Percentiles rank a stretch among this genome's conserved stretches.
phyloP scores from a whole-genome alignment of 2,113 vertebrate genomes.

The Rhinoderma darwinii region DNA sequence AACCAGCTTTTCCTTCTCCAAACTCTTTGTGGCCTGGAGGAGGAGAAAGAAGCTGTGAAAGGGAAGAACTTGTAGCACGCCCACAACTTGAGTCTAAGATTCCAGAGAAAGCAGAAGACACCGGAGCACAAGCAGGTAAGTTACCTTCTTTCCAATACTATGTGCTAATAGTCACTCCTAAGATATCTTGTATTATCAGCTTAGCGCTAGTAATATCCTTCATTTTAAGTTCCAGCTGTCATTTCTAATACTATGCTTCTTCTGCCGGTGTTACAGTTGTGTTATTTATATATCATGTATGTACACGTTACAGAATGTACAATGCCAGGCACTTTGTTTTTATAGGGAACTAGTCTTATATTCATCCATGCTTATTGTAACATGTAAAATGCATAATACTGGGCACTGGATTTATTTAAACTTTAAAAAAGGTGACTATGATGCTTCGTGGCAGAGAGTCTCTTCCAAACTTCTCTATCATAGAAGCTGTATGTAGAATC shows the following conservation, averaged over 20 bases:
- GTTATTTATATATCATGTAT: background rate
- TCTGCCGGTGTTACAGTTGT: no score
- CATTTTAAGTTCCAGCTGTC: background rate
- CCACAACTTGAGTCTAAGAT: slow-evolving; percentile 17
- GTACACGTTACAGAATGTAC: background rate
- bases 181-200: background rate
- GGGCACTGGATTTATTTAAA: no score
- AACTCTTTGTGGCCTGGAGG: slow-evolving; percentile 2
- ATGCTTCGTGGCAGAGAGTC: no score
- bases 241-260: background rate
- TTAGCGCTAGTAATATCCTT: background rate
- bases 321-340: background rate
- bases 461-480: no score
- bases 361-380: background rate
- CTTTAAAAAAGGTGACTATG: no score
- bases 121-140: background rate
- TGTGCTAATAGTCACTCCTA: background rate
- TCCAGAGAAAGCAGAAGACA: background rate
- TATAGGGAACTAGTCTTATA: background rate
- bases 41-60: slow-evolving; percentile 5
- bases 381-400: no score
- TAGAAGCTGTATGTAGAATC: no score
- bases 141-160: background rate
- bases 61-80: slow-evolving; percentile 29
- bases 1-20: slow-evolving; percentile 37